Evolutionary conservation across 2,797 vertebrate species (phyloP), one percentile per base, ranked within the genome.

Genomic region (Neosilurus hyrtlii): DNA sequence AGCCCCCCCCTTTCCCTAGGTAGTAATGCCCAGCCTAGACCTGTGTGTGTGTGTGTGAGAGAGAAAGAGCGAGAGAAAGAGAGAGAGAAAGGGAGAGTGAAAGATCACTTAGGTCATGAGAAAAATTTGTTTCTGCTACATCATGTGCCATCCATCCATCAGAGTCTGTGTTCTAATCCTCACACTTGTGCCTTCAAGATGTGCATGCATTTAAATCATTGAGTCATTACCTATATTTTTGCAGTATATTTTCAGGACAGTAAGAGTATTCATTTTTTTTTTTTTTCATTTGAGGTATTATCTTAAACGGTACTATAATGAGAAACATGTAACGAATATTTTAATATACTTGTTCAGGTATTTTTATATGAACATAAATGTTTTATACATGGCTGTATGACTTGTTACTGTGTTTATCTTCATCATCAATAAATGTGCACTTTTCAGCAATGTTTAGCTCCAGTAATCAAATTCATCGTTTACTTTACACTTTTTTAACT

Each of bases 1-100:
- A 90, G 89, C 91, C 90, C 89, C 88, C 88, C 86, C 86, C 89
- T 91, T 90, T 90, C 91, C 91, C 89, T 94, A 94, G 94, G 94
- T 95, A 94, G 93, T 93, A 92, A 88, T 88, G 84, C 88, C 85
- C 87, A 89, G 81, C 18, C 72, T 89, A 88, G 91, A 71, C 65
- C 73, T 84, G 86, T 78, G 73, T 80, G 61, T 85, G 35, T 77
- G 65, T 83, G 82, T 52, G 81, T 43, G 73, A n/a, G n/a, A n/a
- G n/a, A n/a, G n/a, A n/a, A n/a, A n/a, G 70, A 7, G 43, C 30
- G 59, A 1, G 57, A 6, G 73, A 84, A 74, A 87, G 26, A 15
- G 11, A 54, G 80, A 22, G 84, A 56, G 70, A 88, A 82, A 76
- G 81, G 35, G 72, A 57, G 86, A 82, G 14, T 14, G n/a, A 12